Evolutionary conservation across 2,113 vertebrate genomes (phyloP).

Genomic region (Psittacula cyanocephala): DNA sequence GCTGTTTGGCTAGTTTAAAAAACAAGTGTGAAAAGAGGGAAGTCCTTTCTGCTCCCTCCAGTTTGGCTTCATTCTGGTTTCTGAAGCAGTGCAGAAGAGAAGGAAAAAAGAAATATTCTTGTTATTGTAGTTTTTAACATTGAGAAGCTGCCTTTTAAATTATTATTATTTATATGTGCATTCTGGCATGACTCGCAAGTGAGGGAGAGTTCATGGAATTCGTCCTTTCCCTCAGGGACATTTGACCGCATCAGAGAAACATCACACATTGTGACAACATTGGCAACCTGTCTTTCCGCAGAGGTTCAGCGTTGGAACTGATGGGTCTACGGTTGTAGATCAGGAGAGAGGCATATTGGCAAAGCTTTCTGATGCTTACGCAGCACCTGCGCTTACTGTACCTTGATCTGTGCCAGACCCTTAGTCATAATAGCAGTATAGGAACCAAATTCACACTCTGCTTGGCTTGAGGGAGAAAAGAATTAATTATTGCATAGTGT

Average conservation of each 20-base stretch:
- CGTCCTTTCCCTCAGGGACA: not conserved
- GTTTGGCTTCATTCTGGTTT: not conserved
- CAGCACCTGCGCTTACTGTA: not conserved
- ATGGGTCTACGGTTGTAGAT: not conserved
- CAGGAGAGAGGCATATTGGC: not conserved
- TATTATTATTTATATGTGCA: not conserved
- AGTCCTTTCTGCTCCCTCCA: not conserved
- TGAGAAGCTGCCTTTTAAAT: slow-evolving; percentile 17
- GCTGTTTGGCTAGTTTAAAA: not conserved
- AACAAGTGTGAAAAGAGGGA: not conserved
- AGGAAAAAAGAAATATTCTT: not conserved
- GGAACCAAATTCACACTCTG: not conserved
- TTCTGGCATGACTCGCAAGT: not conserved
- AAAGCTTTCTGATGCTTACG: not conserved
- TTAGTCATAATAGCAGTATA: not conserved
- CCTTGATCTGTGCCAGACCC: not conserved
- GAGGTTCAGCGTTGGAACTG: fast-evolving
- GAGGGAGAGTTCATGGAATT: not conserved
- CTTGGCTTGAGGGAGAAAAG: not conserved
- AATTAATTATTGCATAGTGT: not conserved
- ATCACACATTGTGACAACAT: not conserved
- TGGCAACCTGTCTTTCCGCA: not conserved
- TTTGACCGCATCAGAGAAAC: not conserved
- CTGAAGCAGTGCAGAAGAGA: not conserved
- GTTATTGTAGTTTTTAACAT: not conserved